Evolutionary conservation across 1,140 invertebrate species (phyloP).

Genomic region (Teleopsis dalmanni): DNA sequence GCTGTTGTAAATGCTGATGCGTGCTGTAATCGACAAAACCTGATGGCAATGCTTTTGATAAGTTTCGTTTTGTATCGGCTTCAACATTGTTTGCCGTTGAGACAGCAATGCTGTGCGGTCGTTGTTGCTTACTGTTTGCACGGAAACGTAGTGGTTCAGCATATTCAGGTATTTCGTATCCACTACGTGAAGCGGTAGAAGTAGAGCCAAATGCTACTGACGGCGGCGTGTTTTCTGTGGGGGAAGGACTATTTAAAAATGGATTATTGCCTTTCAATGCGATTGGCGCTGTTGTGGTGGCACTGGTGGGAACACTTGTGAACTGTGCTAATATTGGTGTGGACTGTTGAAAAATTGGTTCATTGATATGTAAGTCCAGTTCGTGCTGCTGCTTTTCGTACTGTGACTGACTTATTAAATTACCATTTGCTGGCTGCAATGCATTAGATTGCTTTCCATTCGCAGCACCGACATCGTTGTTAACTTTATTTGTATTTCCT

Average conservation of each 20-base stretch:
- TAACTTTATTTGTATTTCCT: conserved; percentile 6
- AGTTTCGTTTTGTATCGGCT: conserved; percentile 2
- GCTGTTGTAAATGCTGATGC: conserved; percentile 7
- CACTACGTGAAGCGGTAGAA: background rate
- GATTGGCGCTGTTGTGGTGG: conserved; percentile 27
- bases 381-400: background rate
- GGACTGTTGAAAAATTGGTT: conserved; percentile 22
- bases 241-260: conserved; percentile 37
- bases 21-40: conserved; percentile 32
- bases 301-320: conserved; percentile 26
- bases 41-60: conserved; percentile 13
- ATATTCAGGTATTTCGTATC: conserved; percentile 38
- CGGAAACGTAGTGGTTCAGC: conserved; percentile 36
- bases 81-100: conserved; percentile 12
- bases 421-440: conserved; percentile 5
- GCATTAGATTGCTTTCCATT: conserved; percentile 3
- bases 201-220: conserved; percentile 2
- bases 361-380: conserved; percentile 31
- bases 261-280: conserved; percentile 40
- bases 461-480: conserved; percentile 2
- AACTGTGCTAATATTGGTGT: conserved; percentile 34
- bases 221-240: conserved; percentile 21
- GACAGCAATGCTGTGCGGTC: conserved; percentile 37
- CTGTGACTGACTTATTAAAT: background rate
- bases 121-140: conserved; percentile 24